These are phyloP conservation scores for Trissolcus japonicus DNA, from an alignment of 2,888 invertebrate species.

Conservation along the genomic window DNA sequence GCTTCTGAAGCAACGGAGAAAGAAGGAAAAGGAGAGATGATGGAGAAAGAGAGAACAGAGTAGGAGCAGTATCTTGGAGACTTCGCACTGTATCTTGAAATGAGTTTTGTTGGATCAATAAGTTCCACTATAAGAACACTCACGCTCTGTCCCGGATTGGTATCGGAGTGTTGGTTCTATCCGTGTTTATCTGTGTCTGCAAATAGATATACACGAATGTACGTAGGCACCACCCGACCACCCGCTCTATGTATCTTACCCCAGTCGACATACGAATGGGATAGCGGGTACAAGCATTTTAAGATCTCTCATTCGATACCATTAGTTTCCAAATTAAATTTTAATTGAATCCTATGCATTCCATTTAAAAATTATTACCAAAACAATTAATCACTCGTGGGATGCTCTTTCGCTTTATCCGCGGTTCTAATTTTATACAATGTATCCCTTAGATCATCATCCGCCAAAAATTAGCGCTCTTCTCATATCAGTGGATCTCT, in stretches of 20 bases:
- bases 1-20: constrained; percentile 57
- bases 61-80: constrained; percentile 76
- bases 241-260: constrained; percentile 60
- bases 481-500: constrained; percentile 21
- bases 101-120: constrained; percentile 77
- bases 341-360: constrained; percentile 7
- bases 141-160: constrained; percentile 71
- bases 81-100: constrained; percentile 77
- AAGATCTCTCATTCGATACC: constrained; percentile 63
- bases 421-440: constrained; percentile 30
- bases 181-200: constrained; percentile 75
- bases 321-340: constrained; percentile 12
- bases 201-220: constrained; percentile 74
- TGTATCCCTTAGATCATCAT: constrained; percentile 29
- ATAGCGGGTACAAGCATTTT: constrained; percentile 71
- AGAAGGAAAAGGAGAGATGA: constrained; percentile 57
- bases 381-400: background rate
- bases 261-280: constrained; percentile 68
- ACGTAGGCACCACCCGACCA: constrained; percentile 66
- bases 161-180: constrained; percentile 71
- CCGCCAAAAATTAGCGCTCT: constrained; percentile 23
- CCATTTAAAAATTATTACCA: constrained; percentile 58
- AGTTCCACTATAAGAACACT: constrained; percentile 77
- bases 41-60: constrained; percentile 65
- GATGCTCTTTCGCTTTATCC: background rate